phyloP scores from a whole-genome alignment of 2,888 invertebrate genomes.

The Minunthozetes semirufus region DNA sequence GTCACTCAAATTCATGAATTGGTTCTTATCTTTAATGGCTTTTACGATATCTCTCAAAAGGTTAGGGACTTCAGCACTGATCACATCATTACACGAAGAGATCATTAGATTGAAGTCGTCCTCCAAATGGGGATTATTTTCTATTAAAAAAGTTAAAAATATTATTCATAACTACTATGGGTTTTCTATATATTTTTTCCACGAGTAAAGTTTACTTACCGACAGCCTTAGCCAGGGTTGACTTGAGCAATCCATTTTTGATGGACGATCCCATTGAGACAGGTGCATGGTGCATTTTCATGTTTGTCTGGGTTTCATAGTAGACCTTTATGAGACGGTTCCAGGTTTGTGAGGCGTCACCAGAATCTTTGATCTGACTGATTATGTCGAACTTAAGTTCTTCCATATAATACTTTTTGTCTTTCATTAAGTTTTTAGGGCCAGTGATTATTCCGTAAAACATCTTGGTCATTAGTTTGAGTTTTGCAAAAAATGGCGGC shows the following conservation, averaged over 20 bases:
- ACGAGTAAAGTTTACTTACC: too few relatives aligned
- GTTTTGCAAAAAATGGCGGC: neutral
- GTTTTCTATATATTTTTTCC: too few relatives aligned
- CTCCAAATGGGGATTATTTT: neutral
- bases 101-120: constrained; percentile 34
- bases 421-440: neutral
- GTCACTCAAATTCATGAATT: constrained; percentile 1
- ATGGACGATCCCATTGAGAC: neutral
- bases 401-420: neutral
- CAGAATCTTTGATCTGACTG: neutral
- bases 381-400: neutral
- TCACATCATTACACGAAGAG: constrained; percentile 31
- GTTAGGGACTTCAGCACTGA: constrained; percentile 36
- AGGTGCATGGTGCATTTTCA: constrained; percentile 7
- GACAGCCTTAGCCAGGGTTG: neutral
- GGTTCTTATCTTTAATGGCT: constrained; percentile 12
- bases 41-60: constrained; percentile 21
- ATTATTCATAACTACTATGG: too few relatives aligned
- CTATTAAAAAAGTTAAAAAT: too few relatives aligned
- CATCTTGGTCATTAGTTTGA: neutral
- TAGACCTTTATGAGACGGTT: neutral
- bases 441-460: neutral
- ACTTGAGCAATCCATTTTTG: neutral
- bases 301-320: neutral
- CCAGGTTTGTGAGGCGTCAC: neutral